Conservation (phyloP, 2,113 vertebrate genomes). For the Hypomesus transpacificus region DNA sequence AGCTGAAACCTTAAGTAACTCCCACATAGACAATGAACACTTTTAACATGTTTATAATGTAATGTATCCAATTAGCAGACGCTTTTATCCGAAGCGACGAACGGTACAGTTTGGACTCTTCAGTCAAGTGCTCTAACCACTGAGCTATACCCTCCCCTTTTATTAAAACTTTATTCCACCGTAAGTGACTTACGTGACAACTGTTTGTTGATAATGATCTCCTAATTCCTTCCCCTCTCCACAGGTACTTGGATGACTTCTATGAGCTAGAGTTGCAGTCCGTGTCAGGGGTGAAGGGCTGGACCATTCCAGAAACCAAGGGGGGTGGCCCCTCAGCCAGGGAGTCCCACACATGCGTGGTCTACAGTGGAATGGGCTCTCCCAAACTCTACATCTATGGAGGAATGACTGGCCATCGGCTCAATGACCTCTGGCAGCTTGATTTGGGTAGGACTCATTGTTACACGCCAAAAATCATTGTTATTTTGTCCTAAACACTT, state of each 20-base stretch:
- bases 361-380: constrained; percentile 77
- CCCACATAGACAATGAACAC: too few species aligned
- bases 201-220: neutral
- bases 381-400: constrained; percentile 93
- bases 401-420: constrained; percentile 89
- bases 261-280: constrained; percentile 93
- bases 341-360: constrained; percentile 89
- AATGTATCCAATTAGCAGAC: too few species aligned
- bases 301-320: constrained; percentile 88
- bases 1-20: too few species aligned
- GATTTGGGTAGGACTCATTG: constrained; percentile 80
- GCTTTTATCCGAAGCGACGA: too few species aligned
- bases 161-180: too few species aligned
- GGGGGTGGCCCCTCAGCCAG: constrained; percentile 82
- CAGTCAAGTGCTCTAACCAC: too few species aligned
- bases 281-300: constrained; percentile 85
- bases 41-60: too few species aligned
- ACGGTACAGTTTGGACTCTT: too few species aligned
- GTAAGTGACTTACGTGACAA: too few species aligned
- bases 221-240: neutral
- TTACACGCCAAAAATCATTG: too few species aligned
- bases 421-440: constrained; percentile 93
- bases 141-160: too few species aligned
- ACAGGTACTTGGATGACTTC: constrained; percentile 91
- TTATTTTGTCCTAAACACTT: too few species aligned